phyloP scores from a whole-genome alignment of 2,888 invertebrate genomes.

The Torymus aiolomorphi region DNA sequence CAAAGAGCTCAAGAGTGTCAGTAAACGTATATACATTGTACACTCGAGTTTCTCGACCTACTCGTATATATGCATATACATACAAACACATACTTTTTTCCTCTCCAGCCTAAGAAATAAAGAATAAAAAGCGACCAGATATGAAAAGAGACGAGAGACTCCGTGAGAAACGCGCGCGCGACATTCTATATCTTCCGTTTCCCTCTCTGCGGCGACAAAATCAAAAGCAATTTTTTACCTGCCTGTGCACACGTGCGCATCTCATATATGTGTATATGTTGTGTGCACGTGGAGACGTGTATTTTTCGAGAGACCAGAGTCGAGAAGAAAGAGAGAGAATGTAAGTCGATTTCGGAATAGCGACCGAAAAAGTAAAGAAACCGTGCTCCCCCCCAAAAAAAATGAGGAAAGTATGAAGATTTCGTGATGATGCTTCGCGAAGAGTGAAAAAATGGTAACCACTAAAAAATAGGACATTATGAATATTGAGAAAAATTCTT shows the following conservation, averaged over 20 bases:
- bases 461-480: too few relatives aligned
- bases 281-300: background rate
- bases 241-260: slow-evolving; percentile 26
- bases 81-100: slow-evolving; percentile 47
- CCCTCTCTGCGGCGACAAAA: slow-evolving; percentile 60
- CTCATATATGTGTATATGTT: background rate
- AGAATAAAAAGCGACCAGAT: background rate
- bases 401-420: background rate
- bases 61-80: slow-evolving; percentile 43
- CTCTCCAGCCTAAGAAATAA: slow-evolving; percentile 17
- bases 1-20: slow-evolving; percentile 36
- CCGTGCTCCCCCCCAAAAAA: too few relatives aligned
- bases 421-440: too few relatives aligned
- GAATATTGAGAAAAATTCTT: too few relatives aligned
- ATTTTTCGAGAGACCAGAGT: slow-evolving; percentile 9
- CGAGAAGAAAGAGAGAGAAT: background rate
- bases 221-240: slow-evolving; percentile 66
- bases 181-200: slow-evolving; percentile 53
- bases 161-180: slow-evolving; percentile 55
- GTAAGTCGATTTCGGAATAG: slow-evolving; percentile 44
- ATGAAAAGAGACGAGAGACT: slow-evolving; percentile 30
- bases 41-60: slow-evolving; percentile 58
- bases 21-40: slow-evolving; percentile 46
- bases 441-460: too few relatives aligned
- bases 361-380: slow-evolving; percentile 5